Base-by-base conservation (phyloP, 92 coral and sea anemone genomes). In the Zoanthus sociatus region DNA sequence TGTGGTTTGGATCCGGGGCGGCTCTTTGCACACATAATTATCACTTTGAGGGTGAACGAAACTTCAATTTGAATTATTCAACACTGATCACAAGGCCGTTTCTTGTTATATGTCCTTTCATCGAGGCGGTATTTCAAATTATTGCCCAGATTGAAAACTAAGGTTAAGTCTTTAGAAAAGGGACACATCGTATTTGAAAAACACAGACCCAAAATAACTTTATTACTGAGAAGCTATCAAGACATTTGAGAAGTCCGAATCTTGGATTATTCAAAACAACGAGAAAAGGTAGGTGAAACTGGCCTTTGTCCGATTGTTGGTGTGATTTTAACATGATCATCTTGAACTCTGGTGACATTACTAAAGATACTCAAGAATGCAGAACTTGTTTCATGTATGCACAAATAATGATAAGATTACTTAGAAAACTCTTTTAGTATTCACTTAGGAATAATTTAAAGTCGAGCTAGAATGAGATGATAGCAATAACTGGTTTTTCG, bases 1-100 rank as follows among this genome's bases (percentile, higher is more conserved):
- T 68, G 84, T 33, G 72, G 84, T 71, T 78, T 60, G 84, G 56
- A 78, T 63, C 69, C 84, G 47, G 84, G 37, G 84, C 72, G 84
- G 72, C 84, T 60, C 32, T 61, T 60, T 61, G 64, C 71, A 14
- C 72, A 78, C 17, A 53, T 78, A 78, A 56, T 78, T 78, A 56
- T 56, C 83, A 16, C 70, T 78, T 78, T 78, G 67, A 37, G 61
- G 67, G 17, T 54, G 83, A 32, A 33, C 33, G n/a, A 9, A 17
- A 16, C 30, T n/a, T n/a, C 9, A 63, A 21, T 63, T 63, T 51
- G 32, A 58, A 12, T 78, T 67, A 33, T 37, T 61, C 9, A 61
- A 15, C 12, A 60, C 84, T 7, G 84, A 58, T 33, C 37, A 78
- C 72, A 37, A 51, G 66, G 53, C 26, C 13, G 71, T 78, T 16